Base-by-base conservation (phyloP, 2,113 vertebrate genomes). In the Propithecus coquereli region DNA sequence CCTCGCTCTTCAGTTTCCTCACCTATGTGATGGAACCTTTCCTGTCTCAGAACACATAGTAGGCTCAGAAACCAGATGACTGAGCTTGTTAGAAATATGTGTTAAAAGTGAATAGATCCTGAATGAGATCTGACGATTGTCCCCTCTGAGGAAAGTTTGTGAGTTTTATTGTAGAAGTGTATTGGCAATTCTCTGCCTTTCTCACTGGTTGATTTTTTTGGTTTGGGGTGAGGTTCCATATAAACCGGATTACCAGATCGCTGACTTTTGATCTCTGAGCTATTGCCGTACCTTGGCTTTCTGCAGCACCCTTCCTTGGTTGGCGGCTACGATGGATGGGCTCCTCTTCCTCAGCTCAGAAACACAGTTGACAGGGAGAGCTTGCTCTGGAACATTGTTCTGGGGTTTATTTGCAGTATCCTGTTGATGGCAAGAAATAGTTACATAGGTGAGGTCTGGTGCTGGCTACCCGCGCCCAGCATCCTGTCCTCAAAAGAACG, bases 261-360 rank as follows among this genome's bases (percentile, higher is more conserved):
- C 37, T 82, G 73, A 8, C 70, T 54, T 83, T 25, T 63, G n/a
- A n/a, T 52, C 10, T 34, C 32, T 32, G 30, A 81, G 57, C 0
- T 0, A 12, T 87, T 45, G 40, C 47, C 43, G 82, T 98, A 99
- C 99, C 99, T 99, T 99, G 90, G 99, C 99, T 97, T 99, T 99
- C 98, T 99, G 99, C 97, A 99, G 99, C 98, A 99, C 99, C 0
- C 99, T 99, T 63, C 99, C 99, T 90, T 99, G 98, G 90, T 98
- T 99, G 94, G 99, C 98, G 30, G 99, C 98, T 63, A 99, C 98
- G 37, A 99, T 99, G 96, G 99, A 99, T 0, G 99, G 99, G 14
- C 99, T 99, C 34, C 99, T 99, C 90, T 99, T 99, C 74, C 99
- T 99, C 97, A 99, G 97, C 98, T 99, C 99, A 0, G 98, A 98